Conservation (phyloP, 2,888 invertebrate species). For the Thereva unica region DNA sequence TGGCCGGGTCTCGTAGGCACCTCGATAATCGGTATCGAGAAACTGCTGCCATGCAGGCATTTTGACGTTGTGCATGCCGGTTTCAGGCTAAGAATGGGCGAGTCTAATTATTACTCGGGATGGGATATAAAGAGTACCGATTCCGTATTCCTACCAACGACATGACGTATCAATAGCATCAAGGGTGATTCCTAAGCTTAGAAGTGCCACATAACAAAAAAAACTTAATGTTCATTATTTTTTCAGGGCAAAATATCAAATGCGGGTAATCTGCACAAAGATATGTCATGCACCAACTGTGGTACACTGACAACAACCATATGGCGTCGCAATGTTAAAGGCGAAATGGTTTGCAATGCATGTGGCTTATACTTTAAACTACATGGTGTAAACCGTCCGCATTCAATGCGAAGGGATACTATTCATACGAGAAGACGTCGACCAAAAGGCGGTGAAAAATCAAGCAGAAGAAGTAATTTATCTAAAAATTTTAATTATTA, state of each 20-base stretch:
- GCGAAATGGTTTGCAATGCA: conserved; percentile 99
- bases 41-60: no score
- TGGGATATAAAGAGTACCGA: no score
- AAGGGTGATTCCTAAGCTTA: no score
- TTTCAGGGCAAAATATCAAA: conserved; percentile 43
- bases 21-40: no score
- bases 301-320: conserved; percentile 96
- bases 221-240: conserved; percentile 6
- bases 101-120: no score
- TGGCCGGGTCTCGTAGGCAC: no score
- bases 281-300: conserved; percentile 94
- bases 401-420: conserved; percentile 94
- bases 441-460: conserved; percentile 74
- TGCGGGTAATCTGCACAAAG: conserved; percentile 58
- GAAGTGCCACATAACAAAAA: conserved; percentile 4
- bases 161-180: no score
- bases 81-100: no score
- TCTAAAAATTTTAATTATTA: not conserved
- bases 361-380: conserved; percentile 97
- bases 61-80: no score
- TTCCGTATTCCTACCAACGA: no score
- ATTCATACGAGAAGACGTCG: conserved; percentile 92
- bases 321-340: conserved; percentile 94
- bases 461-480: conserved; percentile 61
- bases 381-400: conserved; percentile 90